A percentile compares a stretch with the other conserved stretches of the same genome.
Conservation (phyloP, 1,140 invertebrate species). For the Heliconius congener region DNA sequence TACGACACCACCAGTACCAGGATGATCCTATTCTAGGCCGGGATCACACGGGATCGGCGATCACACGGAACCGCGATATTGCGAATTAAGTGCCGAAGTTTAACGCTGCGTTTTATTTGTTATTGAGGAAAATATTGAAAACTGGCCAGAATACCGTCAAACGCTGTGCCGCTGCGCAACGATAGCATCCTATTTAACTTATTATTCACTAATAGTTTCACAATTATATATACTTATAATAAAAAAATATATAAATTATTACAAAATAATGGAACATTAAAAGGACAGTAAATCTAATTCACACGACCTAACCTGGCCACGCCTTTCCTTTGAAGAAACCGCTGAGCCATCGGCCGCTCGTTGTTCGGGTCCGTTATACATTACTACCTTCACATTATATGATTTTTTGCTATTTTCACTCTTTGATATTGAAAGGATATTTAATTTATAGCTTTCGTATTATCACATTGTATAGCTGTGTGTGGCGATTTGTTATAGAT, state of each 20-base stretch:
- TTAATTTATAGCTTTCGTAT: neutral
- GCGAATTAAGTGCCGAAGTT: too few relatives aligned
- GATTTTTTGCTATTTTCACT: slow-evolving; percentile 2
- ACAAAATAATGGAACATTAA: neutral
- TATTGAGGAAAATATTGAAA: too few relatives aligned
- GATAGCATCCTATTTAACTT: too few relatives aligned
- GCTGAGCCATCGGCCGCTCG: slow-evolving; percentile 15
- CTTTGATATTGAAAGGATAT: neutral
- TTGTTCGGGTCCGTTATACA: slow-evolving; percentile 24
- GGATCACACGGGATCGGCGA: too few relatives aligned
- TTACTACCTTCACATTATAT: slow-evolving; percentile 11
- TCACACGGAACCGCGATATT: too few relatives aligned
- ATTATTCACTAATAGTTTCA: too few relatives aligned
- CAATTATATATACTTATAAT: neutral
- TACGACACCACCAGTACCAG: too few relatives aligned
- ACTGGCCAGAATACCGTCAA: too few relatives aligned
- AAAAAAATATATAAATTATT: neutral
- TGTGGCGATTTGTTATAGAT: neutral
- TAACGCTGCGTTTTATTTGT: too few relatives aligned
- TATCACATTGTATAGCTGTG: neutral
- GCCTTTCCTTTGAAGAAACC: slow-evolving; percentile 17
- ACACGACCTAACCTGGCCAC: slow-evolving; percentile 4
- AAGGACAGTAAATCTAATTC: neutral
- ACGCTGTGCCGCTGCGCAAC: too few relatives aligned
- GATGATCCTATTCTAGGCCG: too few relatives aligned